Conservation (phyloP, 2,797 vertebrate species). For the Cyclura pinguis region DNA sequence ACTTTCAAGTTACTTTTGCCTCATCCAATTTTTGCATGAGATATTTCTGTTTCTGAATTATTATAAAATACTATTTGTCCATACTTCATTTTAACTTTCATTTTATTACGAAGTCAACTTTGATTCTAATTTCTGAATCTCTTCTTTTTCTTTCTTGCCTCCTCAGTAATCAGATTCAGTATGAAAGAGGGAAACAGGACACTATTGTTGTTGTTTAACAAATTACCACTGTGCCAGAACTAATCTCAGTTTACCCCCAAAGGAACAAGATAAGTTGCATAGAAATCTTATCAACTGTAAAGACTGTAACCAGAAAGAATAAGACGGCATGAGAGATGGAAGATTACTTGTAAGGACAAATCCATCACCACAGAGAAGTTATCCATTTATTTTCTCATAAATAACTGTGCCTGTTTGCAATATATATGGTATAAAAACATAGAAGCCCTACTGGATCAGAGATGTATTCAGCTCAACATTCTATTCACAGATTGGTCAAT, state of each 20-base stretch:
- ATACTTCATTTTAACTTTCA: slow-evolving; percentile 2
- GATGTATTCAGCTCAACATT: too few species aligned
- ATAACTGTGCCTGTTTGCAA: not conserved
- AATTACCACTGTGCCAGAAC: slow-evolving; percentile 52
- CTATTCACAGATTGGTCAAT: too few species aligned
- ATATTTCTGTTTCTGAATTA: not conserved
- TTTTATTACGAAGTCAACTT: slow-evolving; percentile 9
- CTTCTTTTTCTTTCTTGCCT: slow-evolving; percentile 22
- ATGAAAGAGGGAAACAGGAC: slow-evolving; percentile 8
- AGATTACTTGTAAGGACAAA: slow-evolving; percentile 8
- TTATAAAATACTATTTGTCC: not conserved
- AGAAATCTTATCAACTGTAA: slow-evolving; percentile 24
- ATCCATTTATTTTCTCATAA: slow-evolving; percentile 21
- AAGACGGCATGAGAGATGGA: slow-evolving; percentile 51
- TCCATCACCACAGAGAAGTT: not conserved
- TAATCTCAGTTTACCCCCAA: slow-evolving; percentile 48
- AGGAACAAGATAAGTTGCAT: slow-evolving; percentile 36
- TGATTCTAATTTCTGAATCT: not conserved
- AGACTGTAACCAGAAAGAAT: slow-evolving; percentile 44
- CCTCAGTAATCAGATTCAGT: slow-evolving; percentile 41
- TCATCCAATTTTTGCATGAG: not conserved
- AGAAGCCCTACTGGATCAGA: too few species aligned
- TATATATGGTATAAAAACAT: too few species aligned
- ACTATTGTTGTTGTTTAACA: slow-evolving; percentile 25
- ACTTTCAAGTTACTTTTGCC: too few species aligned